Evolutionary conservation across 2,888 invertebrate genomes (phyloP), one percentile per base, ranked within the genome.

Genomic region (Melangyna quadrimaculata): DNA sequence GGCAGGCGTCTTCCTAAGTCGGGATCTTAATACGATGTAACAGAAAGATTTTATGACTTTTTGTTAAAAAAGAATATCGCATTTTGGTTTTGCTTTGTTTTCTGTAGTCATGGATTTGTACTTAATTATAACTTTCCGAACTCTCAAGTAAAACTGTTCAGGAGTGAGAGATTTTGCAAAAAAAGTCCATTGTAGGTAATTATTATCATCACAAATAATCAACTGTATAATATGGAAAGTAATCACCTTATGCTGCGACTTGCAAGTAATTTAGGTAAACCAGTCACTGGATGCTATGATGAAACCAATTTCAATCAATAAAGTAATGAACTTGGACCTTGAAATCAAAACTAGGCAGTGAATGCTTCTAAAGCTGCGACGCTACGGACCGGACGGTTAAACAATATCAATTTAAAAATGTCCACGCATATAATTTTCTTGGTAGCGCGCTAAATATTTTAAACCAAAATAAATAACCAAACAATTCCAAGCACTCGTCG

Each of bases 401-500:
- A 17, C 10, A 65, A 63, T 67, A 48, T 48, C 45, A 72, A 55
- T 72, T 78, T 57, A 59, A 83, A 69, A 78, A 70, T 63, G 55
- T 63, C 69, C 78, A 63, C 72, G 55, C 48, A 48, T 72, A 61
- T 65, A 59, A 72, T 61, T 81, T 86, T 81, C 69, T n/a, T 65
- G 67, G 78, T 65, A 70, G 43, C 77, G 7, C 53, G n/a, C 69
- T 63, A 59, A 81, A 77, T 78, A 63, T 45, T n/a, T 51, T 51
- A 24, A 29, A 72, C 32, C 53, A 57, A 72, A 74, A 73, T 10
- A 71, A 83, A 83, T 75, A 45, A 45, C 61, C 61, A 24, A 78
- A 73, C 35, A 77, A 86, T 86, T 73, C 53, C 65, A 70, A 45
- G 70, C 78, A 78, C 81, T 86, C 29, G 70, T 40, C 73, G 32